phyloP scores from a whole-genome alignment of 1,140 invertebrate species.

The Diorhabda elongata region DNA sequence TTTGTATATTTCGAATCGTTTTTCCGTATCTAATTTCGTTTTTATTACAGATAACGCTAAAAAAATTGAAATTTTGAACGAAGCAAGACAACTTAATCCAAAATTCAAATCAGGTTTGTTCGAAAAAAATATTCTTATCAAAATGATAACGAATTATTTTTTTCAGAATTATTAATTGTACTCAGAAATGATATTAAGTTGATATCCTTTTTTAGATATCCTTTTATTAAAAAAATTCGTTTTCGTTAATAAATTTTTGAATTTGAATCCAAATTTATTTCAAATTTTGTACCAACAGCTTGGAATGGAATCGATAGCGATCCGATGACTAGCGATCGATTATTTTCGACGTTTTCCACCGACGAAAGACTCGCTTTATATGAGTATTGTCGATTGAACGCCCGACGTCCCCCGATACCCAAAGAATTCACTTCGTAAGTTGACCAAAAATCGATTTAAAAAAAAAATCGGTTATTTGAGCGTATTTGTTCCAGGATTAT shows the following conservation, averaged over 20 bases:
- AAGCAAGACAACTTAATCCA: constrained; percentile 23
- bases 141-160: constrained; percentile 26
- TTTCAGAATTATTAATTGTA: constrained; percentile 29
- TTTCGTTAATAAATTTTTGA: background rate
- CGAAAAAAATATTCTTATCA: background rate
- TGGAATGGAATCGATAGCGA: constrained; percentile 49
- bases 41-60: constrained; percentile 46
- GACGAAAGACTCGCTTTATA: constrained; percentile 53
- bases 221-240: constrained; percentile 15
- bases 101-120: constrained; percentile 27
- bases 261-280: background rate
- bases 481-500: constrained; percentile 6
- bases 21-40: background rate
- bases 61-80: constrained; percentile 46
- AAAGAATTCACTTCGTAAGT: constrained; percentile 45
- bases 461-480: no score
- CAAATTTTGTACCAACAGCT: constrained; percentile 23
- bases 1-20: constrained; percentile 5
- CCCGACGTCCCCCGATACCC: constrained; percentile 36
- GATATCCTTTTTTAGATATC: constrained; percentile 42
- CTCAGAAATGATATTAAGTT: constrained; percentile 25
- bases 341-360: constrained; percentile 50
- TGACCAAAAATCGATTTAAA: background rate
- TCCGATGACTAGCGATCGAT: constrained; percentile 53
- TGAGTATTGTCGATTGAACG: constrained; percentile 50